Conservation (phyloP, 2,888 invertebrate species). For the Cataglyphis livida region DNA sequence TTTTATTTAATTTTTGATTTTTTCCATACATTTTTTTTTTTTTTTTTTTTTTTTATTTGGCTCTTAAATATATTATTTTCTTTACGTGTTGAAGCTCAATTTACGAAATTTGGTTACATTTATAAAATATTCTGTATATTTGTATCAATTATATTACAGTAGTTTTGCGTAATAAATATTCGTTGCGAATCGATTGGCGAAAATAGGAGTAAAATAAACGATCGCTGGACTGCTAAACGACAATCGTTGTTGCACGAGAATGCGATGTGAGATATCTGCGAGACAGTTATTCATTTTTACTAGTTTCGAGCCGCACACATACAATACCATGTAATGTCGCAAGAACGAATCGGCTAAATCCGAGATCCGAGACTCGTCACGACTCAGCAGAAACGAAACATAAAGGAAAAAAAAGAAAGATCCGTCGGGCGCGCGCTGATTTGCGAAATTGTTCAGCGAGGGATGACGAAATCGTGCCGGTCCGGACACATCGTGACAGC, state of each 20-base stretch:
- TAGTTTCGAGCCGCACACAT: slow-evolving; percentile 5
- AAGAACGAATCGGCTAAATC: slow-evolving; percentile 51
- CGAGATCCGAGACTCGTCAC: slow-evolving; percentile 64
- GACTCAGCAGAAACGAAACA: slow-evolving; percentile 61
- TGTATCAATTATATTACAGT: not conserved
- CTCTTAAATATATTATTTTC: not conserved
- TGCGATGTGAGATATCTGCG: not conserved
- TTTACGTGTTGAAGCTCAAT: not conserved
- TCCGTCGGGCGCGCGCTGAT: slow-evolving; percentile 46
- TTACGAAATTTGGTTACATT: not conserved
- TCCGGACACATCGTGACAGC: slow-evolving; percentile 65
- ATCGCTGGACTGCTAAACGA: not conserved
- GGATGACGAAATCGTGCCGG: slow-evolving; percentile 68
- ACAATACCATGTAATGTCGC: slow-evolving; percentile 48
- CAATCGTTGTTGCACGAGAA: not conserved
- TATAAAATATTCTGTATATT: not conserved
- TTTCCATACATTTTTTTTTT: not conserved
- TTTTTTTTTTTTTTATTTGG: not conserved
- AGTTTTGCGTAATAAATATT: not conserved
- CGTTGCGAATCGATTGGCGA: not conserved
- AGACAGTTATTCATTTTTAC: slow-evolving; percentile 27
- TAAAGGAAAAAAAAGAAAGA: slow-evolving; percentile 37
- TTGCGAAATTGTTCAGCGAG: slow-evolving; percentile 60
- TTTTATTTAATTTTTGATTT: not conserved
- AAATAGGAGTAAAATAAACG: not conserved